Evolutionary conservation across 2,113 vertebrate species (phyloP).

Genomic region (Galeopterus variegatus): DNA sequence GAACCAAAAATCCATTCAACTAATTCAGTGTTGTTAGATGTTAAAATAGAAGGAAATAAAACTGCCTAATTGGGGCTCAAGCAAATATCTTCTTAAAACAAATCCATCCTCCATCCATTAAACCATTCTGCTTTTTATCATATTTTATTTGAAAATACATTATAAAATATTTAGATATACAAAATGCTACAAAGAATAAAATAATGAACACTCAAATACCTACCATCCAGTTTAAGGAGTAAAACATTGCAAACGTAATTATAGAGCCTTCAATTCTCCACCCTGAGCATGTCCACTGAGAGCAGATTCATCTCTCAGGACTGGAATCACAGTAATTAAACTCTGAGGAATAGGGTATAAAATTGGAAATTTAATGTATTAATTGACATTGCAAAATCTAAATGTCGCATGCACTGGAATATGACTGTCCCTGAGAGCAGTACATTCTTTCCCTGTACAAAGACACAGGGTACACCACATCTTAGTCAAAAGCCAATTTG

Average conservation of each 20-base stretch:
- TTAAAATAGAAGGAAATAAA: not conserved
- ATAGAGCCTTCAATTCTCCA: not conserved
- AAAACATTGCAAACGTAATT: not conserved
- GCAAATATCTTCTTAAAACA: constrained; percentile 9
- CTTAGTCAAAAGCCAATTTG: constrained; percentile 64
- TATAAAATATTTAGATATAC: not conserved
- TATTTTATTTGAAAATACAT: constrained; percentile 19
- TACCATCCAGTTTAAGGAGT: not conserved
- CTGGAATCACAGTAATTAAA: not conserved
- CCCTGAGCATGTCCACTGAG: not conserved
- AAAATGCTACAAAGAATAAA: not conserved
- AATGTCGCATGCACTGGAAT: not conserved
- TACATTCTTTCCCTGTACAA: constrained; percentile 67
- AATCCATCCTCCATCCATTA: not conserved
- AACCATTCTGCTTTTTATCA: not conserved
- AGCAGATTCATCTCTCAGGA: not conserved
- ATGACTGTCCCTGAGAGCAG: constrained; percentile 35
- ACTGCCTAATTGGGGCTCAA: not conserved
- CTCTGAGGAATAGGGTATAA: not conserved
- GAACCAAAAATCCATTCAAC: not conserved
- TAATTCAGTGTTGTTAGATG: not conserved
- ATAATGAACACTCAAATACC: not conserved
- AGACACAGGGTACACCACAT: constrained; percentile 45
- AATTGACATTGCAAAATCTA: constrained; percentile 54
- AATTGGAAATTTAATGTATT: constrained; percentile 56